These are phyloP conservation scores for Helostoma temminkii DNA, from an alignment of 2,797 vertebrate genomes.

Conservation along the genomic window DNA sequence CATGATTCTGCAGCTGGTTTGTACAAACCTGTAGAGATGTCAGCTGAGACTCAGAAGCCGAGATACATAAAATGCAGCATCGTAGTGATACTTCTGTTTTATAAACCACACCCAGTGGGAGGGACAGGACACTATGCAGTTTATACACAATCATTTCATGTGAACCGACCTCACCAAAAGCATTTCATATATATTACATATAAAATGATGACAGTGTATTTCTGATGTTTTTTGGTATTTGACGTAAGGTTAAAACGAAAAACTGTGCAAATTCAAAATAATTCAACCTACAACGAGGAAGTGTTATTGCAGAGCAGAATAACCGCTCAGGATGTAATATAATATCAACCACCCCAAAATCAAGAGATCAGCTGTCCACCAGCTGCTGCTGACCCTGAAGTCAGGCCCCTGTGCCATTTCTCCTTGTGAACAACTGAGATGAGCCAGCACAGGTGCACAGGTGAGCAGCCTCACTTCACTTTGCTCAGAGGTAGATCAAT, in stretches of 20 bases:
- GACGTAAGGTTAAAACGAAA: not conserved
- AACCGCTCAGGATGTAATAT: not conserved
- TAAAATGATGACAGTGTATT: too few species aligned
- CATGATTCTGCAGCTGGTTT: slow-evolving; percentile 31
- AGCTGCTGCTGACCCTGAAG: not conserved
- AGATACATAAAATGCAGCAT: slow-evolving; percentile 18
- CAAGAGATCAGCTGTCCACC: too few species aligned
- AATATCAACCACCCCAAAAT: too few species aligned
- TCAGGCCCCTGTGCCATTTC: not conserved
- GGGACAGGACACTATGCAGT: not conserved
- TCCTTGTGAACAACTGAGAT: not conserved
- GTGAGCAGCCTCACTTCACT: not conserved
- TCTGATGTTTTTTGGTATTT: not conserved
- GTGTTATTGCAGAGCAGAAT: not conserved
- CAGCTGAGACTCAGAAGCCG: not conserved
- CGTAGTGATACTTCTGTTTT: not conserved
- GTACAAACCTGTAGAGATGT: not conserved
- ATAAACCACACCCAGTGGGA: slow-evolving; percentile 50
- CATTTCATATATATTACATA: not conserved
- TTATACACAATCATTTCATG: not conserved
- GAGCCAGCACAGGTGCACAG: slow-evolving; percentile 31
- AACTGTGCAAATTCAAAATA: not conserved
- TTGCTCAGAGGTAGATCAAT: not conserved
- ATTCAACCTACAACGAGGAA: too few species aligned
- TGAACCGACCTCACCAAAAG: not conserved